Evolutionary conservation across 2,888 invertebrate species (phyloP).

Genomic region (Pseudeuparius sepicola): DNA sequence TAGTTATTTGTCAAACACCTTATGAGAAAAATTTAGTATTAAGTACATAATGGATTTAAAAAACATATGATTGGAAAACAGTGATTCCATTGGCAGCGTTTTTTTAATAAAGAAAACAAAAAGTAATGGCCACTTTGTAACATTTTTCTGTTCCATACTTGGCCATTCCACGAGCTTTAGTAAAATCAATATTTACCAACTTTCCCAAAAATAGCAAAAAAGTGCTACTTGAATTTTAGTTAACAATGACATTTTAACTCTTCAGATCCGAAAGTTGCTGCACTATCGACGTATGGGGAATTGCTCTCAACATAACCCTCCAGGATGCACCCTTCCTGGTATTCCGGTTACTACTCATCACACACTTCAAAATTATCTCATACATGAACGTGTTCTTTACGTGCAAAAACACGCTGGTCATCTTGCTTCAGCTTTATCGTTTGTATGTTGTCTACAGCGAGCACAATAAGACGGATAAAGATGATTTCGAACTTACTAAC

Average conservation of each 20-base stretch:
- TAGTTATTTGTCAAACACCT: no score
- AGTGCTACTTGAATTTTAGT: no score
- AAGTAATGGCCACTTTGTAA: no score
- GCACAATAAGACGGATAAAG: constrained; percentile 39
- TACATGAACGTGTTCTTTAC: constrained; percentile 97
- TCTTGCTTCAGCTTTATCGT: constrained; percentile 69
- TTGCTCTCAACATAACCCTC: constrained; percentile 76
- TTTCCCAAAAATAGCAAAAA: no score
- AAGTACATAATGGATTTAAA: no score
- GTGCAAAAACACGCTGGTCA: constrained; percentile 83
- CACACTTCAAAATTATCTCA: constrained; percentile 79
- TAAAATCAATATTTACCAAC: no score
- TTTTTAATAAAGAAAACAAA: no score
- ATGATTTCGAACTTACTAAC: constrained; percentile 38
- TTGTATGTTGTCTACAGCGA: constrained; percentile 72
- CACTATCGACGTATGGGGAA: constrained; percentile 81
- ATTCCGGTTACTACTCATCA: constrained; percentile 75
- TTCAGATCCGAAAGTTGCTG: constrained; percentile 61
- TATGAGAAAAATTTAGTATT: no score
- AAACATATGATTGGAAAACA: no score
- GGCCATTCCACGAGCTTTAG: no score
- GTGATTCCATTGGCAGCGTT: no score
- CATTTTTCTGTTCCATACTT: no score
- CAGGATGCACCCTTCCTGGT: constrained; percentile 83
- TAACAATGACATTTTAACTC: constrained; percentile 17